Evolutionary conservation across 30 jellyfish, hydroid and myxozoan species (phyloP), one percentile per base, ranked within the genome.

Genomic region (Pseudorhiza aurosa): DNA sequence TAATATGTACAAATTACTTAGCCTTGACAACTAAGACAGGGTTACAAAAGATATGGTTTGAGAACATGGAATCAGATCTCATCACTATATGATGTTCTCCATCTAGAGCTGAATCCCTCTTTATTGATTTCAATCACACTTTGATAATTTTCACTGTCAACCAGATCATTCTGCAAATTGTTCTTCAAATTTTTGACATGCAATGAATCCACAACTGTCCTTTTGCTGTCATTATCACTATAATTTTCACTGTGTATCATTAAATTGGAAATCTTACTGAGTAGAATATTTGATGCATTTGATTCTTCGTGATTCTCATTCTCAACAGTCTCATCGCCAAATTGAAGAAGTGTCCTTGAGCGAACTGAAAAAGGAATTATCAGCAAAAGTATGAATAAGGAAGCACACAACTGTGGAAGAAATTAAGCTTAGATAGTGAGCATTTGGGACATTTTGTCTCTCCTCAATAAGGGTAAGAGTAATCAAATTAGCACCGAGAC

Each of bases 351-450:
- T 0, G 98, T 83, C 45, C 98, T 79, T 69, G 98, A 91, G 17
- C 96, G 96, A 63, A 91, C 98, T 91, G 60, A 33, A 45, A 71
- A 58, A 56, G n/a, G n/a, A n/a, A n/a, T n/a, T n/a, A n/a, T n/a
- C n/a, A n/a, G n/a, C n/a, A n/a, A n/a, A n/a, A n/a, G n/a, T n/a
- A n/a, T n/a, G n/a, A n/a, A n/a, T n/a, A n/a, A n/a, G n/a, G n/a
- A n/a, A n/a, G n/a, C n/a, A n/a, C n/a, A n/a, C n/a, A n/a, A n/a
- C n/a, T n/a, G n/a, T n/a, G n/a, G n/a, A n/a, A n/a, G n/a, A n/a
- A n/a, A n/a, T n/a, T n/a, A n/a, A n/a, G n/a, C n/a, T n/a, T n/a
- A n/a, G n/a, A n/a, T n/a, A n/a, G n/a, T n/a, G n/a, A n/a, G n/a
- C n/a, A n/a, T n/a, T n/a, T n/a, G n/a, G n/a, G n/a, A n/a, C n/a